Evolutionary conservation across 2,888 invertebrate genomes (phyloP).

Genomic region (Nycteola revayana): DNA sequence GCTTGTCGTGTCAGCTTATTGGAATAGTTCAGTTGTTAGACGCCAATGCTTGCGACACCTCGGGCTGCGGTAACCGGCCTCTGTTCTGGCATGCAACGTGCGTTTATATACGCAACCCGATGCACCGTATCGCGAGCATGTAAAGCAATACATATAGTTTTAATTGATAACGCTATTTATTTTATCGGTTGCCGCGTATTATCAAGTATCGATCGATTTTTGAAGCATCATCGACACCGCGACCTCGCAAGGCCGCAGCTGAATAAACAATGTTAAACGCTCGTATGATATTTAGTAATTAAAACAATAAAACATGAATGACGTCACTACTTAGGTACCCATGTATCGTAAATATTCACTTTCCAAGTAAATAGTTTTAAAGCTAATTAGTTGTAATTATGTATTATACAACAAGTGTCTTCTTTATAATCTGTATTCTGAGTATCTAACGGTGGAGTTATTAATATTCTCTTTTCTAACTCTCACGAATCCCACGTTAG

Average conservation of each 20-base stretch:
- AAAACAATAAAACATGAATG: constrained; percentile 62
- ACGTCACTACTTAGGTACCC: constrained; percentile 51
- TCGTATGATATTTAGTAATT: constrained; percentile 51
- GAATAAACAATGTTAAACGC: constrained; percentile 49
- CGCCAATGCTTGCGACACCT: constrained; percentile 68
- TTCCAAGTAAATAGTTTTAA: constrained; percentile 30
- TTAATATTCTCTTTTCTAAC: constrained; percentile 32
- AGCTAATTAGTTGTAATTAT: constrained; percentile 13
- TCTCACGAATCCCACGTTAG: constrained; percentile 48
- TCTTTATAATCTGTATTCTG: no score
- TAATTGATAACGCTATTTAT: constrained; percentile 28
- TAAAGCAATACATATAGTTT: constrained; percentile 9
- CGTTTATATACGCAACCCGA: constrained; percentile 27
- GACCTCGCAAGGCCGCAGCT: constrained; percentile 76
- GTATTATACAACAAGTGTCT: no score
- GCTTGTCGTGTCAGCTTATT: constrained; percentile 53
- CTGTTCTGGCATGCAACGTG: constrained; percentile 56
- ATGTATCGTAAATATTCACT: constrained; percentile 33
- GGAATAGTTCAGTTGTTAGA: constrained; percentile 53
- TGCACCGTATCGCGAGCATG: constrained; percentile 13
- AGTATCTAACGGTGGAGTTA: constrained; percentile 26
- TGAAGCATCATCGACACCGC: constrained; percentile 42
- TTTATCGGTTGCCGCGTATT: constrained; percentile 30
- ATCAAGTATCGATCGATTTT: constrained; percentile 44
- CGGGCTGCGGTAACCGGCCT: constrained; percentile 45